Base-by-base conservation (phyloP, 1,140 invertebrate species). In the Drosophila navojoa region DNA sequence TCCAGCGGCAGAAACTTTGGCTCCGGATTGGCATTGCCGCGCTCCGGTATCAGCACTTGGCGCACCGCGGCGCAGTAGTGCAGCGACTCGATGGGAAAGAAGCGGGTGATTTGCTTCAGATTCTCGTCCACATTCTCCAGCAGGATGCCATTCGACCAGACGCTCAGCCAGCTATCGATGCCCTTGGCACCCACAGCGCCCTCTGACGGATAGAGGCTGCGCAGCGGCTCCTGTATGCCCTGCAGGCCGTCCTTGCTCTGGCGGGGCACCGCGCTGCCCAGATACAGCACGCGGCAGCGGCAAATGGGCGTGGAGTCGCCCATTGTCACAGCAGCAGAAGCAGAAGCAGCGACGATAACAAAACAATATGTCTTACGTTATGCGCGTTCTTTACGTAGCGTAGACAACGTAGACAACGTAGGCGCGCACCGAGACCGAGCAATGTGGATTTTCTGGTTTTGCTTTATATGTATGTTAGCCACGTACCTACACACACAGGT, bases 41-140 rank as follows among this genome's bases (percentile, higher is more conserved):
- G 92, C 63, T 92, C 93, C 71, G 95, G 94, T 64, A 95, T 94
- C 68, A 95, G 94, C 15, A 95, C 95, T 92, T 96, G 97, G 66
- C 98, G 94, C 27, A 99, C 98, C 10, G 99, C 98, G 4, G 98
- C 99, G 93, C 99, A 99, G 90, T 99, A 98, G 90, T 99, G 98
- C 62, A 99, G 92, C 29, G 97, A 96, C 79, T 98, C 97, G 71
- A 99, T 99, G 0, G 98, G 98, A 90, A 99, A 99, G 94, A 99
- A 99, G 75, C 98, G 94, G 22, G 98, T 98, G 50, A 99, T 96
- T 91, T 98, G 96, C 85, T 98, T 97, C 59, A 97, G 96, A 82
- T 98, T 96, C 92, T 99, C 98, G 91, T 99, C 98, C 2, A 99
- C 96, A 92, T 99, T 99, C 92, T 99, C 98, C 64, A 99, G 91